Percentiles rank a stretch among this genome's conserved stretches.
phyloP scores from a whole-genome alignment of 1,140 invertebrate species.

The Meteorus sp. region DNA sequence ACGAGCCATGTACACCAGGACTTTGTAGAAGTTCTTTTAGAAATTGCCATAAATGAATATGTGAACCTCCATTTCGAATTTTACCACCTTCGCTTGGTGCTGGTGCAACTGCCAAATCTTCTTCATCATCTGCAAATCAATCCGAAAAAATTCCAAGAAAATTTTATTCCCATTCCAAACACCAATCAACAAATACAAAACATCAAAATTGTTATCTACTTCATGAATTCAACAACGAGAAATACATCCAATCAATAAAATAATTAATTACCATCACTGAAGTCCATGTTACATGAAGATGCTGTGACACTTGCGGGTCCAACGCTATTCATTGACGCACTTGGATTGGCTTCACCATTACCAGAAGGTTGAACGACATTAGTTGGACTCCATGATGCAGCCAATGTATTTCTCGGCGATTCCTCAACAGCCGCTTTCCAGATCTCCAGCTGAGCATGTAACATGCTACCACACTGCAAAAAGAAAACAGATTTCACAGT shows the following conservation, averaged over 20 bases:
- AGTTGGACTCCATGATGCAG: slow-evolving; percentile 51
- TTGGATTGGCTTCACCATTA: slow-evolving; percentile 35
- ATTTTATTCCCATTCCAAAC: too few species aligned
- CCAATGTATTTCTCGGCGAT: slow-evolving; percentile 54
- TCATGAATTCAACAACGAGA: background rate
- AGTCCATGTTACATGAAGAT: slow-evolving; percentile 55
- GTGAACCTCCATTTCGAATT: slow-evolving; percentile 69
- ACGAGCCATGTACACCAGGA: slow-evolving; percentile 83
- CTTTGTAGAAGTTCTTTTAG: slow-evolving; percentile 91
- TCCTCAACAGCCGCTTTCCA: slow-evolving; percentile 79
- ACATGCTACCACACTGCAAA: slow-evolving; percentile 76
- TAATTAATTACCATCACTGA: slow-evolving; percentile 63
- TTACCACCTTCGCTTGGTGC: slow-evolving; percentile 40
- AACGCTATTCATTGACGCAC: slow-evolving; percentile 38
- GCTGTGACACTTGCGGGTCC: slow-evolving; percentile 43
- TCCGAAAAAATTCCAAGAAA: too few species aligned
- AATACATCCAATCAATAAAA: background rate
- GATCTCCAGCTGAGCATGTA: slow-evolving; percentile 88
- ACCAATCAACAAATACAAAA: slow-evolving; percentile 5
- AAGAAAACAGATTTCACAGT: slow-evolving; percentile 1
- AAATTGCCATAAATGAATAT: slow-evolving; percentile 99
- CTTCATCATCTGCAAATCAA: slow-evolving; percentile 52
- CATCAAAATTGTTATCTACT: background rate
- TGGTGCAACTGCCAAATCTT: slow-evolving; percentile 48
- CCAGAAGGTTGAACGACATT: slow-evolving; percentile 46